A percentile compares a stretch with the other conserved stretches of the same genome.
phyloP scores from a whole-genome alignment of 30 jellyfish, hydroid and myxozoan species.

The Aurelia aurita region DNA sequence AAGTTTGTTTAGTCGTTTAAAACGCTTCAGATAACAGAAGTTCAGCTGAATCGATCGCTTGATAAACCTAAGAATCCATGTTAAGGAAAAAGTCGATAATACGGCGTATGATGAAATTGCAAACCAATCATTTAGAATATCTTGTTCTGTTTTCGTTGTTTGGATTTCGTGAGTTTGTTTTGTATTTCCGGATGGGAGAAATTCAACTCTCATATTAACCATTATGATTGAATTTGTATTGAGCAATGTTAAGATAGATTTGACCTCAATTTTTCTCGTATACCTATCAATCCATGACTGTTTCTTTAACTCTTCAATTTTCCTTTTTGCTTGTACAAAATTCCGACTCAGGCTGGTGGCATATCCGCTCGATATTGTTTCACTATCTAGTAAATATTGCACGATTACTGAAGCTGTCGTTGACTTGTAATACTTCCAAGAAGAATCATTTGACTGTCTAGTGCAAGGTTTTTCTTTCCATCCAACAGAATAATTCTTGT shows the following conservation, averaged over 20 bases:
- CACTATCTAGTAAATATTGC: not conserved
- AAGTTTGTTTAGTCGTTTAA: too few relatives aligned
- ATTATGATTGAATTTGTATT: not conserved
- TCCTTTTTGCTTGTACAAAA: not conserved
- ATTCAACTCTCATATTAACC: not conserved
- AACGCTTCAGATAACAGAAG: not conserved
- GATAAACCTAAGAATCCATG: not conserved
- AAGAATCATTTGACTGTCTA: not conserved
- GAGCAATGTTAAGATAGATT: not conserved
- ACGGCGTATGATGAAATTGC: not conserved
- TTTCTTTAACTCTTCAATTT: not conserved
- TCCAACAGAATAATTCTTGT: not conserved
- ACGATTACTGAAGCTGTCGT: not conserved
- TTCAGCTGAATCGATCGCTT: not conserved
- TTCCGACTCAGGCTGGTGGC: not conserved
- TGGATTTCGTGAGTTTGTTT: not conserved
- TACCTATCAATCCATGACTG: not conserved
- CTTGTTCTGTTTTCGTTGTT: not conserved
- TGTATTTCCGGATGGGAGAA: not conserved
- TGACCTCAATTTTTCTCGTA: not conserved
- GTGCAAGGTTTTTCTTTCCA: constrained; percentile 4
- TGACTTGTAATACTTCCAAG: not conserved
- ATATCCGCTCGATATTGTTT: not conserved
- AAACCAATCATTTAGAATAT: not conserved
- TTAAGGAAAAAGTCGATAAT: not conserved